A percentile compares a stretch with the other conserved stretches of the same genome.
Evolutionary conservation across 2,797 vertebrate genomes (phyloP).

Genomic region (Sebastes taczanowskii): DNA sequence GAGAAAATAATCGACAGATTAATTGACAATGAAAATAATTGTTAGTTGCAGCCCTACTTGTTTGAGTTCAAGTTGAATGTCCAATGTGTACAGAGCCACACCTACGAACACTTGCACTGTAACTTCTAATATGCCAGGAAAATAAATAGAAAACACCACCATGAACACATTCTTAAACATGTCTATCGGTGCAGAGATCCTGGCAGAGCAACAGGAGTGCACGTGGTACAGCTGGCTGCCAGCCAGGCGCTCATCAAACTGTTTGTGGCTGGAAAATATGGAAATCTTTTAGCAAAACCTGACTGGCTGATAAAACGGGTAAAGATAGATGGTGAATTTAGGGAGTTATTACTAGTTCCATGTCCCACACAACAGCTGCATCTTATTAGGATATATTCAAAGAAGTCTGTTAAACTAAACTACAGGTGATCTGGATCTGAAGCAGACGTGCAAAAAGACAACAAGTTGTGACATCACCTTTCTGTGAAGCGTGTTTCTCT

Average conservation of each 20-base stretch:
- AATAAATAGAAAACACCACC: background rate
- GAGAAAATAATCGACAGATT: no score
- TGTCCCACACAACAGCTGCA: background rate
- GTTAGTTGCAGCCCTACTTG: no score
- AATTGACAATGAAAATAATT: no score
- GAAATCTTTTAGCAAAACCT: background rate
- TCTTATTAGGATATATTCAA: background rate
- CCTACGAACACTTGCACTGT: background rate
- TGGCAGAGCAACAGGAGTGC: background rate
- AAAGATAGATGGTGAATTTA: no score
- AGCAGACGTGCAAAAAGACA: background rate
- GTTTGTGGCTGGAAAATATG: background rate
- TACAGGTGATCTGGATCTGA: background rate
- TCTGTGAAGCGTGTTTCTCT: slow-evolving; percentile 97
- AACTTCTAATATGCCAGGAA: background rate
- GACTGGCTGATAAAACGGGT: background rate
- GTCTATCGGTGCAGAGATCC: background rate
- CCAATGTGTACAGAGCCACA: background rate
- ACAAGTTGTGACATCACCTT: slow-evolving; percentile 82
- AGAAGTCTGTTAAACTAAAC: background rate
- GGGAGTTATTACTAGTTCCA: background rate
- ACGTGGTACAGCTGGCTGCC: background rate
- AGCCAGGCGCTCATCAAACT: background rate
- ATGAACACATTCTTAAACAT: background rate
- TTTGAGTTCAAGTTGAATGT: background rate